These are phyloP conservation scores for Zaprionus bogoriensis DNA, from an alignment of 2,888 invertebrate genomes.

Conservation along the genomic window DNA sequence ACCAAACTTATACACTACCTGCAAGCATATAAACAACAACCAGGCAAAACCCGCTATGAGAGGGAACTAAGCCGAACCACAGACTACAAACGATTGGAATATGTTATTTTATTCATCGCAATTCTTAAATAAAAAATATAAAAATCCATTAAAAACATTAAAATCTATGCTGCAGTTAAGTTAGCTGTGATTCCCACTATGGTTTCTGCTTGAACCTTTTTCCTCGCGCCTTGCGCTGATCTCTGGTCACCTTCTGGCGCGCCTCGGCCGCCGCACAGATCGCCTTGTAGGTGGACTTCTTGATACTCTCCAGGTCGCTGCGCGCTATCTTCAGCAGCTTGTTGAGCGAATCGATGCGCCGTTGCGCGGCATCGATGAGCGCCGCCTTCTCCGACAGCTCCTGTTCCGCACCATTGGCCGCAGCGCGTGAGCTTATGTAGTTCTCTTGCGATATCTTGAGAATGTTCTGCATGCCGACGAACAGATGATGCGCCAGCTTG, in stretches of 20 bases:
- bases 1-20: no score
- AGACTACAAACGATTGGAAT: no score
- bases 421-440: slow-evolving; percentile 85
- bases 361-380: slow-evolving; percentile 86
- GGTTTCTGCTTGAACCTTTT: not conserved
- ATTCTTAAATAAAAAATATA: not conserved
- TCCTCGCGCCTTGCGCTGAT: slow-evolving; percentile 21
- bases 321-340: slow-evolving; percentile 86
- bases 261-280: slow-evolving; percentile 88
- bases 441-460: slow-evolving; percentile 84
- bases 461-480: slow-evolving; percentile 82
- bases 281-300: slow-evolving; percentile 87
- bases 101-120: no score
- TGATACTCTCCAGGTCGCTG: slow-evolving; percentile 87
- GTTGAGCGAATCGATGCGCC: slow-evolving; percentile 86
- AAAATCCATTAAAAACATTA: not conserved
- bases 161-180: not conserved
- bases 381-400: slow-evolving; percentile 87
- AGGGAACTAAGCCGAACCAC: no score
- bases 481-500: slow-evolving; percentile 85
- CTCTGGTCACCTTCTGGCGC: slow-evolving; percentile 82
- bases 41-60: no score
- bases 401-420: slow-evolving; percentile 85
- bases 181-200: not conserved
- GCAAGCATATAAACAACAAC: no score